Evolutionary conservation across 2,113 vertebrate genomes (phyloP).

Genomic region (Potamarius usumacintae): DNA sequence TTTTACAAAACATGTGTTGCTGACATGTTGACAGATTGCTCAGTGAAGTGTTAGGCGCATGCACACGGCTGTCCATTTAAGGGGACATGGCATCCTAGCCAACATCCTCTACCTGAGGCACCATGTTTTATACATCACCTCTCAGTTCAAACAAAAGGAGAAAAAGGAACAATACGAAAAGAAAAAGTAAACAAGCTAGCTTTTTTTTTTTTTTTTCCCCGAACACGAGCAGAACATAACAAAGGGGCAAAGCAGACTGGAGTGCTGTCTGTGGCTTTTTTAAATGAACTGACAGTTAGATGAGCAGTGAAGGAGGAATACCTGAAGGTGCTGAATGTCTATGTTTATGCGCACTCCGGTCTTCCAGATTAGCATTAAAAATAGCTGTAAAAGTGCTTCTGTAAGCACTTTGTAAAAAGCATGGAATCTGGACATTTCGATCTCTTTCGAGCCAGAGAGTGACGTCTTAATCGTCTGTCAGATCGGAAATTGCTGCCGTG

Average conservation of each 20-base stretch:
- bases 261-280: background rate
- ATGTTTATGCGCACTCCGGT: background rate
- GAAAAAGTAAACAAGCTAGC: slow-evolving; percentile 54
- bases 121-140: slow-evolving; percentile 99
- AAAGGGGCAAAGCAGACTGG: background rate
- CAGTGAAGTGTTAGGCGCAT: slow-evolving; percentile 98
- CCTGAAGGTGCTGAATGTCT: background rate
- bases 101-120: slow-evolving; percentile 99
- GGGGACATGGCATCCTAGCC: slow-evolving; percentile 98
- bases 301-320: background rate
- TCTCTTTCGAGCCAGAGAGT: slow-evolving; percentile 52
- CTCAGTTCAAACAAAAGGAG: slow-evolving; percentile 72
- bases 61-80: slow-evolving; percentile 99
- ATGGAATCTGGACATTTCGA: slow-evolving; percentile 71
- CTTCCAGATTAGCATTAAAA: slow-evolving; percentile 7
- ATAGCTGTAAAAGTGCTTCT: background rate
- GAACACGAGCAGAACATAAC: slow-evolving; percentile 54
- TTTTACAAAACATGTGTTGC: slow-evolving; percentile 99
- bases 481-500: slow-evolving; percentile 99
- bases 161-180: slow-evolving; percentile 63
- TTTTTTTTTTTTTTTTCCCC: slow-evolving; percentile 42
- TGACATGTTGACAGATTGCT: slow-evolving; percentile 99
- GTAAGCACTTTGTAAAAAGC: slow-evolving; percentile 53
- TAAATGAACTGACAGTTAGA: slow-evolving; percentile 5
- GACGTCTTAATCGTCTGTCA: slow-evolving; percentile 98